Percentiles rank a stretch among this genome's conserved stretches.
Evolutionary conservation across 2,888 invertebrate genomes (phyloP).

Genomic region (Gnatocerus cornutus): DNA sequence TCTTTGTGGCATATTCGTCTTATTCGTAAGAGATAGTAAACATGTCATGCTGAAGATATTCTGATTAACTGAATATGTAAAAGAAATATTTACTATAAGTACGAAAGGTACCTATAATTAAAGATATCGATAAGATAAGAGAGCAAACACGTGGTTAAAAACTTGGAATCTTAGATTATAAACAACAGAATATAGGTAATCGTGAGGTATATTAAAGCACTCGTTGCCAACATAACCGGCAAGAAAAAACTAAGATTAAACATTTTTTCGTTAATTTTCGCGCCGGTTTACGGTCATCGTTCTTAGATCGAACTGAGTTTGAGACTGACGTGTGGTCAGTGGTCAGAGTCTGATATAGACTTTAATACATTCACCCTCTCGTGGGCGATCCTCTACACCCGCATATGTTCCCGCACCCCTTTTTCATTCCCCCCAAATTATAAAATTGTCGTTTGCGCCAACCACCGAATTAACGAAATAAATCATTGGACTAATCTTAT

Average conservation of each 20-base stretch:
- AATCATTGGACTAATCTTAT: slow-evolving; percentile 3
- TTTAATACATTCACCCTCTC: slow-evolving; percentile 70
- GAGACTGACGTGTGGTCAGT: slow-evolving; percentile 67
- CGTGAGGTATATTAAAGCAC: slow-evolving; percentile 63
- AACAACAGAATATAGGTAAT: slow-evolving; percentile 60
- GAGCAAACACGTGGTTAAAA: slow-evolving; percentile 42
- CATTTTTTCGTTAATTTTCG: slow-evolving; percentile 39
- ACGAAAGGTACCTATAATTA: slow-evolving; percentile 62
- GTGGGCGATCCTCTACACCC: slow-evolving; percentile 56
- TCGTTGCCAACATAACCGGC: slow-evolving; percentile 60
- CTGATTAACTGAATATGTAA: slow-evolving; percentile 70
- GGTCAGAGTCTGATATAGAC: slow-evolving; percentile 69
- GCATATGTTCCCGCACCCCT: slow-evolving; percentile 56
- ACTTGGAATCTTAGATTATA: slow-evolving; percentile 56
- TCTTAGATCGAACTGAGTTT: slow-evolving; percentile 49
- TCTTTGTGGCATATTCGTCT: slow-evolving; percentile 63
- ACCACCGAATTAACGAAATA: neutral
- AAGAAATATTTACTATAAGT: slow-evolving; percentile 68
- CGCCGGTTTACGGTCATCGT: slow-evolving; percentile 46
- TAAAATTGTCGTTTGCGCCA: neutral
- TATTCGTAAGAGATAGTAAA: slow-evolving; percentile 62
- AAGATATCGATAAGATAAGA: slow-evolving; percentile 64
- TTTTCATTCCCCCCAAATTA: neutral
- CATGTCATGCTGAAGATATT: slow-evolving; percentile 68
- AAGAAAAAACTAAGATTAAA: slow-evolving; percentile 55